Percentiles rank a stretch among this genome's conserved stretches.
Evolutionary conservation across 2,113 vertebrate species (phyloP).

Genomic region (Anhinga rufa): DNA sequence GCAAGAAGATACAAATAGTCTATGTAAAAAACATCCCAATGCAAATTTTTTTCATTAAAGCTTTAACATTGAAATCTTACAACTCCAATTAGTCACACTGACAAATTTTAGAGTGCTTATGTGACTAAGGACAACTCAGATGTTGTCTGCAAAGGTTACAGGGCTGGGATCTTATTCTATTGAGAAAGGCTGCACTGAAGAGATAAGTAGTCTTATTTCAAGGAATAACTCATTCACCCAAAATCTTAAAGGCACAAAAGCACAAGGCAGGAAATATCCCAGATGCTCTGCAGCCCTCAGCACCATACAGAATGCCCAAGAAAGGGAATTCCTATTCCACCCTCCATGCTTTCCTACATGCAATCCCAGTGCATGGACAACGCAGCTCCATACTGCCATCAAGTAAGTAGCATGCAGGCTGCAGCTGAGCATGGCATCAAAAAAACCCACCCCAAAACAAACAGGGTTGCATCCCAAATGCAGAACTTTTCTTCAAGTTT

Average conservation of each 20-base stretch:
- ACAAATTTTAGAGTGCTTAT: background rate
- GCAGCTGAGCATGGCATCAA: background rate
- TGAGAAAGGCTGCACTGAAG: background rate
- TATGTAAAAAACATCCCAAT: background rate
- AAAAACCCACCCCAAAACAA: background rate
- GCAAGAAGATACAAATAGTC: background rate
- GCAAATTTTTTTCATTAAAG: background rate
- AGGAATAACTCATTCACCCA: background rate
- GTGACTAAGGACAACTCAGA: background rate
- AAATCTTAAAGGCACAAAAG: background rate
- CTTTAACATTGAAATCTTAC: background rate
- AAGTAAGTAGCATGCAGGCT: background rate
- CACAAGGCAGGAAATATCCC: background rate
- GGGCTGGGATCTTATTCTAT: background rate
- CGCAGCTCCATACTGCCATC: accelerated
- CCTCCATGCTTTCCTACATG: accelerated
- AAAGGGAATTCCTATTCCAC: background rate
- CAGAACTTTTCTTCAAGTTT: background rate
- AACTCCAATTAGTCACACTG: background rate
- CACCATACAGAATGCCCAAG: background rate
- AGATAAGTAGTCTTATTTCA: background rate
- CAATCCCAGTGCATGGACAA: background rate
- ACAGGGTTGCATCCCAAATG: background rate
- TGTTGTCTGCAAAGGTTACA: background rate
- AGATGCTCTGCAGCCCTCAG: background rate